phyloP scores from a whole-genome alignment of 2,888 invertebrate species.

The Boloria euphrosyne region DNA sequence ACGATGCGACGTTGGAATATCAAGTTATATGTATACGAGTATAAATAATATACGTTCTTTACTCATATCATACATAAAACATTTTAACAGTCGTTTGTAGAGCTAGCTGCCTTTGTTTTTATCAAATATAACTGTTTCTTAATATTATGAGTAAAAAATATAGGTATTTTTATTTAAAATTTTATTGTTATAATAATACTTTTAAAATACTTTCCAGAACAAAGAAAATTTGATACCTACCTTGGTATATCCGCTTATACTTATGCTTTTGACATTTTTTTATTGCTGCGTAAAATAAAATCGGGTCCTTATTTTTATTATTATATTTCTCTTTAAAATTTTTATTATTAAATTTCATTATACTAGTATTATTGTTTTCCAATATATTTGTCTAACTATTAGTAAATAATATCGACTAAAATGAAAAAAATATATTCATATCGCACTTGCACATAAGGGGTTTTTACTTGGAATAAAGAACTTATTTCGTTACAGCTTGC shows the following conservation, averaged over 20 bases:
- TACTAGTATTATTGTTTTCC: too few relatives aligned
- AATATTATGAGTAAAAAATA: neutral
- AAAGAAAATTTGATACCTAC: neutral
- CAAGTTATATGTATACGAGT: slow-evolving; percentile 5
- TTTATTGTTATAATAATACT: neutral
- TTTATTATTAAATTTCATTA: too few relatives aligned
- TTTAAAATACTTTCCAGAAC: neutral
- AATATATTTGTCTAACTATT: too few relatives aligned
- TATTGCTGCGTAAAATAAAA: too few relatives aligned
- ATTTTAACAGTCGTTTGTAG: slow-evolving; percentile 12
- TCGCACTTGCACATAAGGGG: neutral
- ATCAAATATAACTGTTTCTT: neutral
- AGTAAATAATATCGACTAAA: too few relatives aligned
- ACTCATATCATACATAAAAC: slow-evolving; percentile 11
- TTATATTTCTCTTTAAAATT: too few relatives aligned
- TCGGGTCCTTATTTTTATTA: too few relatives aligned
- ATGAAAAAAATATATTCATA: neutral
- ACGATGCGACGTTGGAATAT: slow-evolving; percentile 1
- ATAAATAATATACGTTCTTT: slow-evolving; percentile 4
- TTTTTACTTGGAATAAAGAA: neutral
- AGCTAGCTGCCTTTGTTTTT: slow-evolving; percentile 3
- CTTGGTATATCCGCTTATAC: neutral
- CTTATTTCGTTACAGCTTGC: neutral
- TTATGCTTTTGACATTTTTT: neutral
- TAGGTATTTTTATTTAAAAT: slow-evolving; percentile 9